A percentile compares a stretch with the other conserved stretches of the same genome.
Conservation (phyloP, 2,797 vertebrate genomes). For the Characodon lateralis region DNA sequence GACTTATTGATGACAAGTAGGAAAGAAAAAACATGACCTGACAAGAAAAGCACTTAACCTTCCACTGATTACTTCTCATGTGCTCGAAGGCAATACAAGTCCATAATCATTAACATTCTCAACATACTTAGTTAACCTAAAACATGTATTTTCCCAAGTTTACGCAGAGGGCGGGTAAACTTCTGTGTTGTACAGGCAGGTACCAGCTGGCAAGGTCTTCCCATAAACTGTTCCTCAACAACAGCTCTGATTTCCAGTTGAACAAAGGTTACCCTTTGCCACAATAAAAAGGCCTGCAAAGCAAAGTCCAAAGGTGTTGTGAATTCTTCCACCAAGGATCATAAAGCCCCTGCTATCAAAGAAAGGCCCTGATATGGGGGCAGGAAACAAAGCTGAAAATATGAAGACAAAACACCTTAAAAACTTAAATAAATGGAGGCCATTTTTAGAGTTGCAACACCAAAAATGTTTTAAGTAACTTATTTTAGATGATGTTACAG, state of each 20-base stretch:
- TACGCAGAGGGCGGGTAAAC: background rate
- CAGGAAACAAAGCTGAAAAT: background rate
- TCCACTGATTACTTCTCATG: conserved; percentile 37
- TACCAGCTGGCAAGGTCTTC: conserved; percentile 20
- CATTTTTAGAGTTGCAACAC: background rate
- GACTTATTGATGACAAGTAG: conserved; percentile 45
- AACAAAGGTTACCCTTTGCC: conserved; percentile 5
- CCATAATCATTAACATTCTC: conserved; percentile 58
- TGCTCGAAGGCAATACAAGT: conserved; percentile 22
- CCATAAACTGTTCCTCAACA: conserved; percentile 10
- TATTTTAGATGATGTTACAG: background rate
- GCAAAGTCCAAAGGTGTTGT: conserved; percentile 2
- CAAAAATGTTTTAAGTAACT: background rate
- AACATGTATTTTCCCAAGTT: conserved; percentile 23
- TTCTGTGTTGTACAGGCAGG: conserved; percentile 17
- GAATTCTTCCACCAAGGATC: background rate
- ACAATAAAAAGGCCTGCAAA: background rate
- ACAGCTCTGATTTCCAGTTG: background rate
- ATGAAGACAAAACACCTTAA: background rate
- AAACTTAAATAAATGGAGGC: background rate
- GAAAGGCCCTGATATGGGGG: background rate
- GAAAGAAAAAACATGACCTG: conserved; percentile 45
- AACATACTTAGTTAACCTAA: conserved; percentile 35
- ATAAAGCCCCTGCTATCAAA: background rate
- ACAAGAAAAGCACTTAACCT: conserved; percentile 21